Percentiles rank a stretch among this genome's conserved stretches.
These are phyloP conservation scores for Holocentrus rufus DNA, from an alignment of 2,797 vertebrate species.

Conservation along the genomic window DNA sequence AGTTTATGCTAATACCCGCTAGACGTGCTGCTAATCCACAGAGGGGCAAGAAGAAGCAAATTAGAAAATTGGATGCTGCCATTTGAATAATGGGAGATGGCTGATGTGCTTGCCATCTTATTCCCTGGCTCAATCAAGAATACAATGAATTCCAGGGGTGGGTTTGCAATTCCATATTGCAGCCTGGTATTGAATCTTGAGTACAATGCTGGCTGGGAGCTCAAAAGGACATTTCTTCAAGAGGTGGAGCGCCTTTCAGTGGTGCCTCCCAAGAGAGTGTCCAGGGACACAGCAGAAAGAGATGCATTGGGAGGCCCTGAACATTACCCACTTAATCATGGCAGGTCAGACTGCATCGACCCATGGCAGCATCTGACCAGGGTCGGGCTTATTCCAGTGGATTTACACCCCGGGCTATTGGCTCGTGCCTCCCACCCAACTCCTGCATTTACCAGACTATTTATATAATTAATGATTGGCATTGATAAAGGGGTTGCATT, in stretches of 20 bases:
- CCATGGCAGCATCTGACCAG: constrained; percentile 21
- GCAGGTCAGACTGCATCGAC: constrained; percentile 46
- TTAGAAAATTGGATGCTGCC: neutral
- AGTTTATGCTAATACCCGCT: neutral
- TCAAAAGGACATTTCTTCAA: constrained; percentile 34
- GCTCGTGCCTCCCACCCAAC: neutral
- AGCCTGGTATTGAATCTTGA: constrained; percentile 7
- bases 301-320: constrained; percentile 48
- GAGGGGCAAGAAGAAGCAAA: neutral
- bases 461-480: neutral
- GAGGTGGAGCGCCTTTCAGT: constrained; percentile 16
- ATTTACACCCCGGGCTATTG: constrained; percentile 39
- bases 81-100: constrained; percentile 16
- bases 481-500: neutral
- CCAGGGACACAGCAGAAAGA: constrained; percentile 20
- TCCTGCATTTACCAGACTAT: constrained; percentile 8
- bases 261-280: constrained; percentile 24
- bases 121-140: constrained; percentile 7
- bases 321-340: constrained; percentile 53
- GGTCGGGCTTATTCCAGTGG: constrained; percentile 28
- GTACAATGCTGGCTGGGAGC: neutral
- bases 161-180: constrained; percentile 31
- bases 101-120: constrained; percentile 10
- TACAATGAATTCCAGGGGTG: neutral
- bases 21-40: neutral